Evolutionary conservation across 2,797 vertebrate genomes (phyloP), one percentile per base, ranked within the genome.

Genomic region (Hippoglossus hippoglossus): DNA sequence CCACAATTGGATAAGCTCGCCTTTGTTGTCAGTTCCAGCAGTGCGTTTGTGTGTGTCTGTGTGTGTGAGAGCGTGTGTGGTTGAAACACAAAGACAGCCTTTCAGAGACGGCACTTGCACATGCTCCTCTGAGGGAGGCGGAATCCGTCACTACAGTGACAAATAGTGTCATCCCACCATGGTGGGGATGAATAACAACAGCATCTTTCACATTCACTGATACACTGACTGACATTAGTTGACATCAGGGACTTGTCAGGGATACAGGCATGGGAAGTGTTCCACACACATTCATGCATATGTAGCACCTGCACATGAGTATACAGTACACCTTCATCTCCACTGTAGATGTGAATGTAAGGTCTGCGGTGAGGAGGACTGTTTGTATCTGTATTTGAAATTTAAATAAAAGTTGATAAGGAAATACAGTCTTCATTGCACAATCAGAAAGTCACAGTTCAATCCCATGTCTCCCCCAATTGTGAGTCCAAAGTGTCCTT

Each of bases 71-170:
- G 73, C 51, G 79, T 73, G 88, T 25, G 81, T 77, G 84, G 87
- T 28, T 90, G 77, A 89, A 87, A 87, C 83, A 98, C 97, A 98
- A 97, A 96, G 97, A 95, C 90, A 94, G 94, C 88, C 95, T 97
- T 94, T 97, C 96, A 96, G 95, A 94, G 94, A 94, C 71, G 84
- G 67, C 47, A 63, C 82, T 84, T 84, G 89, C 89, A 90, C 91
- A 96, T 92, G 93, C 91, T 95, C 94, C 96, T 95, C 94, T 92
- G 93, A 94, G 94, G 96, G 96, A 95, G 95, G 96, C 87, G 91
- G 96, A 97, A 96, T 95, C 94, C 90, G 94, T 94, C 95, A 96
- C 94, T 94, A 89, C 94, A 94, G 93, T 94, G 95, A 96, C 94
- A 96, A 97, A 96, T 94, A 82, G 89, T 93, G 95, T 96, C 95